Conservation (phyloP, 1,140 invertebrate genomes). For the Cecropterus lyciades region DNA sequence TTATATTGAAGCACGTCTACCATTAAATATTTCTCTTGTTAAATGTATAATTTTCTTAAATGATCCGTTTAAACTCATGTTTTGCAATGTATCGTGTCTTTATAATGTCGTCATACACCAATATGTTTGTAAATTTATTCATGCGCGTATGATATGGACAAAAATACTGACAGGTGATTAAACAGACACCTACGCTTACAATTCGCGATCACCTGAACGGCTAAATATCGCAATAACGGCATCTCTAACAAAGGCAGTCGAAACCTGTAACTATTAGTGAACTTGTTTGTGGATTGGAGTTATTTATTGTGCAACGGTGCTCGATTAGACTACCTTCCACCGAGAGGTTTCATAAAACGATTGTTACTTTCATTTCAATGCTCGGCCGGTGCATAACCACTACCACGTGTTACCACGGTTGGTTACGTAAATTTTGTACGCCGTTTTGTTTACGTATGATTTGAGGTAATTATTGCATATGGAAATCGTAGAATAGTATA, state of each 20-base stretch:
- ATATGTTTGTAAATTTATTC: neutral
- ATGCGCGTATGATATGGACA: neutral
- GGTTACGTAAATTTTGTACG: conserved; percentile 30
- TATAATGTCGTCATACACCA: too few species aligned
- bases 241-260: conserved; percentile 26
- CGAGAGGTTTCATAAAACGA: conserved; percentile 75
- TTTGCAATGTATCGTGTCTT: too few species aligned
- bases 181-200: conserved; percentile 8
- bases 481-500: neutral
- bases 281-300: conserved; percentile 44
- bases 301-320: conserved; percentile 67
- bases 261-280: conserved; percentile 37
- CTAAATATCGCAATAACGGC: conserved; percentile 32
- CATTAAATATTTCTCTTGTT: too few species aligned
- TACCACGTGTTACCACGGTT: conserved; percentile 35
- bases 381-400: conserved; percentile 51
- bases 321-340: conserved; percentile 69
- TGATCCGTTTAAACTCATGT: too few species aligned
- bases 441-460: conserved; percentile 34
- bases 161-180: conserved; percentile 25
- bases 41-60: too few species aligned
- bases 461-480: conserved; percentile 11
- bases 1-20: too few species aligned
- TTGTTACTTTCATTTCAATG: conserved; percentile 78
- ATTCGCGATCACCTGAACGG: conserved; percentile 26